Conservation (phyloP, 2,797 vertebrate genomes). For the Sebastes kiyomatsui region DNA sequence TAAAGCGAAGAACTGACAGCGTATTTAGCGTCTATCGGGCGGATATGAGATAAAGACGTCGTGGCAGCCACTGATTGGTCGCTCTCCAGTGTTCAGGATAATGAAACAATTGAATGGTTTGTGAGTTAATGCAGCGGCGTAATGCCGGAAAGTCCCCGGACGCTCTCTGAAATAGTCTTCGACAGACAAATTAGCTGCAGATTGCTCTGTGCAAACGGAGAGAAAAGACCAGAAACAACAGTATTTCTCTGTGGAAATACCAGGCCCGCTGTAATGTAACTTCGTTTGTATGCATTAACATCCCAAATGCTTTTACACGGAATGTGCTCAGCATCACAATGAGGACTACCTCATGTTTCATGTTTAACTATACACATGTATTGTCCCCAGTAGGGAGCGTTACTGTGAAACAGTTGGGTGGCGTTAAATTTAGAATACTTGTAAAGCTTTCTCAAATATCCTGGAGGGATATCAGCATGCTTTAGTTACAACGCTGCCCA, state of each 20-base stretch:
- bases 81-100: slow-evolving; percentile 1
- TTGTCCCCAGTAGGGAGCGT: not conserved
- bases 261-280: not conserved
- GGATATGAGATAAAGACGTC: slow-evolving; percentile 1
- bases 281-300: slow-evolving; percentile 20
- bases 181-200: slow-evolving; percentile 45
- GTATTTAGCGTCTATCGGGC: not conserved
- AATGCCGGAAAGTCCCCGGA: slow-evolving; percentile 12
- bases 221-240: slow-evolving; percentile 12
- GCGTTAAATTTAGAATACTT: not conserved
- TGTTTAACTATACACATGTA: not conserved
- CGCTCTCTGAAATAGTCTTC: slow-evolving; percentile 10
- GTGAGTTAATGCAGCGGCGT: slow-evolving; percentile 7
- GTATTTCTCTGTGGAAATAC: slow-evolving; percentile 4
- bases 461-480: not conserved
- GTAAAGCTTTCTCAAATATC: not conserved
- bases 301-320: not conserved
- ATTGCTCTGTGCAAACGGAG: slow-evolving; percentile 40
- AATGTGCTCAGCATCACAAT: slow-evolving; percentile 1
- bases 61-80: not conserved
- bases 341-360: not conserved
- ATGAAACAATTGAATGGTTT: slow-evolving; percentile 38
- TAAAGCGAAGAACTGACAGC: not conserved
- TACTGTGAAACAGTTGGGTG: not conserved
- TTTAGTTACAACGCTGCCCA: not conserved